Percentiles rank a stretch among this genome's conserved stretches.
Conservation (phyloP, 2,888 invertebrate genomes). For the Ophion ellenae region DNA sequence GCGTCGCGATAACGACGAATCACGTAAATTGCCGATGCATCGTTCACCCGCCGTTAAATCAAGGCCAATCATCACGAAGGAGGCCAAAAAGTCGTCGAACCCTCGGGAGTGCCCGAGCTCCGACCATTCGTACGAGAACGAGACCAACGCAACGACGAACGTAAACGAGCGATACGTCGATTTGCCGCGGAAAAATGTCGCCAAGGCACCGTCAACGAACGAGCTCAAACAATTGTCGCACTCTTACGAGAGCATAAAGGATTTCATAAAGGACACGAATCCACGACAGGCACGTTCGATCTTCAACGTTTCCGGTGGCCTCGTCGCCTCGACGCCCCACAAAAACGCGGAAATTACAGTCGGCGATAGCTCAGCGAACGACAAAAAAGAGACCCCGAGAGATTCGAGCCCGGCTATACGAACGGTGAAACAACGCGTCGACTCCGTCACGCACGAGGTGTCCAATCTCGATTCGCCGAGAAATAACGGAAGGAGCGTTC, state of each 20-base stretch:
- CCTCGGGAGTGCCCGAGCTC: conserved; percentile 9
- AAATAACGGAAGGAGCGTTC: conserved; percentile 84
- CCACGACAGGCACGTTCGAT: conserved; percentile 43
- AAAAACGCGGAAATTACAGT: conserved; percentile 64
- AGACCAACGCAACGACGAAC: neutral
- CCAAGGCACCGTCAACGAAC: neutral
- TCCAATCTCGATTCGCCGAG: conserved; percentile 71
- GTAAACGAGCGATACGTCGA: neutral
- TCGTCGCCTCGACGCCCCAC: conserved; percentile 71
- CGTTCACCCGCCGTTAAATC: conserved; percentile 9
- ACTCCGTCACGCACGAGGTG: neutral
- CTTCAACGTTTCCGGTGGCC: conserved; percentile 14
- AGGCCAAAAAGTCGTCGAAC: neutral
- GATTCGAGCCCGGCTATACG: neutral
- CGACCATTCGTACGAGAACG: conserved; percentile 20
- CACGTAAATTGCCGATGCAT: neutral
- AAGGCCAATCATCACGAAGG: neutral
- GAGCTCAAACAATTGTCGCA: conserved; percentile 65
- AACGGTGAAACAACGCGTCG: neutral
- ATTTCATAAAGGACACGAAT: conserved; percentile 68
- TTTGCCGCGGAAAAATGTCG: neutral
- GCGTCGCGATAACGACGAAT: neutral
- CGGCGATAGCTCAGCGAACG: conserved; percentile 62
- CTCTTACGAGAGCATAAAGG: conserved; percentile 76
- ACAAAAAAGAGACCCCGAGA: neutral